These are phyloP conservation scores for Drosophila pullipes DNA, from an alignment of 2,888 invertebrate species.

Conservation along the genomic window DNA sequence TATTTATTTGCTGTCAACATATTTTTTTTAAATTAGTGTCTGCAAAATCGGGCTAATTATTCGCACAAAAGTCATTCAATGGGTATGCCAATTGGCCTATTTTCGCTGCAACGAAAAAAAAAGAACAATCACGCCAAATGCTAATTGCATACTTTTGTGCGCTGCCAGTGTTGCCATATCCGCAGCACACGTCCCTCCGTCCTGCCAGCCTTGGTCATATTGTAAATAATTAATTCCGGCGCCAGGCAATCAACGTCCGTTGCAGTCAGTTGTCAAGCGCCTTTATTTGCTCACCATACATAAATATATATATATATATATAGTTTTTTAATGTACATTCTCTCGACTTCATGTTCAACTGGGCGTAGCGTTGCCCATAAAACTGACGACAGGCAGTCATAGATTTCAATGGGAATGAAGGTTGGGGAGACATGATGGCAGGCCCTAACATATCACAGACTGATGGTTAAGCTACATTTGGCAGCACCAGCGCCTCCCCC, in stretches of 20 bases:
- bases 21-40: not conserved
- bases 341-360: slow-evolving; percentile 41
- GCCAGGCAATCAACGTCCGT: slow-evolving; percentile 69
- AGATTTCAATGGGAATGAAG: slow-evolving; percentile 47
- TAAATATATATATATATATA: not conserved
- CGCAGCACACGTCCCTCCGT: not conserved
- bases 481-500: slow-evolving; percentile 7
- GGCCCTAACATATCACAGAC: slow-evolving; percentile 30
- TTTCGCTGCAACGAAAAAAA: slow-evolving; percentile 3
- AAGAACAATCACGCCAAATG: slow-evolving; percentile 54
- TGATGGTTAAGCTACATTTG: slow-evolving; percentile 67
- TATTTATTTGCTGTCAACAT: not conserved
- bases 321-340: slow-evolving; percentile 5
- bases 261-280: slow-evolving; percentile 73
- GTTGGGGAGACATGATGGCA: slow-evolving; percentile 1
- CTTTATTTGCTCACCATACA: slow-evolving; percentile 45
- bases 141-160: slow-evolving; percentile 74
- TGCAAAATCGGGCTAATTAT: slow-evolving; percentile 34
- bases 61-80: slow-evolving; percentile 22
- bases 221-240: slow-evolving; percentile 74
- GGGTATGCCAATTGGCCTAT: slow-evolving; percentile 30
- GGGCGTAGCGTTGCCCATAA: slow-evolving; percentile 56
- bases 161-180: slow-evolving; percentile 40
- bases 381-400: slow-evolving; percentile 64
- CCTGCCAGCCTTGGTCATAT: slow-evolving; percentile 16